A percentile compares a stretch with the other conserved stretches of the same genome.
Conservation (phyloP, 2,888 invertebrate genomes). For the Patella caerulea region DNA sequence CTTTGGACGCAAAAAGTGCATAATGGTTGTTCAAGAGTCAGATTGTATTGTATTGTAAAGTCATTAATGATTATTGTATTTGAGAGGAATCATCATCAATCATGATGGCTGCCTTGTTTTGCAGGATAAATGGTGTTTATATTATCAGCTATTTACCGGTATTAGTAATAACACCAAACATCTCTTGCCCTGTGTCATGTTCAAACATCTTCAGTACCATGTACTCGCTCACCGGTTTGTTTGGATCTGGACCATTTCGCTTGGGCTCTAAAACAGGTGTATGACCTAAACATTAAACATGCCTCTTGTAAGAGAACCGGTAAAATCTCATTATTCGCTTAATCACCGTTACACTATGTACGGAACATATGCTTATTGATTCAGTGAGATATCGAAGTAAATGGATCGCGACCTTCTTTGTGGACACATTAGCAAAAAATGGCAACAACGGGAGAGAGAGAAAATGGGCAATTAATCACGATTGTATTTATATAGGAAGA, state of each 20-base stretch:
- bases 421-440: slow-evolving; percentile 9
- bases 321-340: neutral
- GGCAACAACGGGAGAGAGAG: neutral
- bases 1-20: too few relatives aligned
- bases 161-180: too few relatives aligned
- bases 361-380: neutral
- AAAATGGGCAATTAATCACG: slow-evolving; percentile 9
- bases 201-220: neutral
- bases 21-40: too few relatives aligned
- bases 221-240: slow-evolving; percentile 10
- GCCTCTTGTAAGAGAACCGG: neutral
- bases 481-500: neutral
- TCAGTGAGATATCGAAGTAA: neutral
- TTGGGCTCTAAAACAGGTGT: slow-evolving; percentile 8
- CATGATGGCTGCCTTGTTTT: too few relatives aligned
- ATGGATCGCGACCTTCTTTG: slow-evolving; percentile 9
- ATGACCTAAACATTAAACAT: neutral
- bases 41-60: too few relatives aligned
- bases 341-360: neutral
- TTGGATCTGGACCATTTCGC: slow-evolving; percentile 4
- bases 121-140: too few relatives aligned
- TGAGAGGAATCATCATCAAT: too few relatives aligned
- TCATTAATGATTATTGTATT: too few relatives aligned
- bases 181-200: too few relatives aligned
- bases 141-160: too few relatives aligned